Base-by-base conservation (phyloP, 2,888 invertebrate genomes). In the Oeneis ivallda region DNA sequence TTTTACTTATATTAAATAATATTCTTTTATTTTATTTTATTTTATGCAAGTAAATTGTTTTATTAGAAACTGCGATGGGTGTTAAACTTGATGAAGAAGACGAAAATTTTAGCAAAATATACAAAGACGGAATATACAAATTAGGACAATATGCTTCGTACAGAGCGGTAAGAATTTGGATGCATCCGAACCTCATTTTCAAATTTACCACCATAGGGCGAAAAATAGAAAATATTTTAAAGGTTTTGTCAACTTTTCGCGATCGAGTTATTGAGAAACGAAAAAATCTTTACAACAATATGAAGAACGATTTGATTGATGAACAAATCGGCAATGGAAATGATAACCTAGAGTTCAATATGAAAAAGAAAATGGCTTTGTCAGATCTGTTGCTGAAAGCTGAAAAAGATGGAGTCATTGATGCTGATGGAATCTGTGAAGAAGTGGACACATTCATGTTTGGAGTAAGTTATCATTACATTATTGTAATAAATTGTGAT, bases 401-500 rank as follows among this genome's bases (percentile, higher is more conserved):
- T 15, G 59, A 59, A 34, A 59, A 34, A 34, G 17, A 45, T 17
- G 59, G 59, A 6, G 17, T 32, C 17, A 59, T 59, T 17, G 34
- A 47, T 32, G 32, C 26, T 2, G 11, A 59, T 37, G 59, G 59
- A 8, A 47, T 59, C n/a, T n/a, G 50, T 5, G 52, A 59, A 41
- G 53, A 45, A 56, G 45, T 60, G 45, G 49, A 59, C 45, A 59
- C 59, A 15, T 59, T 59, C 71, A 93, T 94, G 93, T 94, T 94
- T 77, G 94, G 93, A 79, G 94, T 91, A 77, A 76, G 71, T 71
- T 49, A 10, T 6, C n/a, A n/a, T n/a, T n/a, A n/a, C n/a, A n/a
- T n/a, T n/a, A n/a, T n/a, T 10, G 26, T 32, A 32, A 17, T n/a
- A n/a, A n/a, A n/a, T n/a, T n/a, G n/a, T n/a, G n/a, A n/a, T n/a